A percentile compares a stretch with the other conserved stretches of the same genome.
Evolutionary conservation across 2,888 invertebrate genomes (phyloP).

Genomic region (Pachliopta kotzebuea): DNA sequence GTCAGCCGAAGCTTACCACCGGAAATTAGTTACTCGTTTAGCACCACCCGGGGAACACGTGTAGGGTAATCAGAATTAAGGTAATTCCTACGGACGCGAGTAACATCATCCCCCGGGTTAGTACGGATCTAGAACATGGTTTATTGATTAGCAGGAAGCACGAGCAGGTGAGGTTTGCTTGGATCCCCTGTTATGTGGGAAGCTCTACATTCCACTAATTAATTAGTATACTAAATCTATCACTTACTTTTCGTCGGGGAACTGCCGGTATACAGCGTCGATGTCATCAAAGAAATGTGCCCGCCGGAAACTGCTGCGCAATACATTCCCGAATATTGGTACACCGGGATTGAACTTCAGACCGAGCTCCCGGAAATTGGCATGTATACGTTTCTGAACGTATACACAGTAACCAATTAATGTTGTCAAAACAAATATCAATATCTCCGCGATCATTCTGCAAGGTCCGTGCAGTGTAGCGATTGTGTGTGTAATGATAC

Average conservation of each 20-base stretch:
- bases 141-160: no score
- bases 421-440: constrained; percentile 49
- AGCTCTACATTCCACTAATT: no score
- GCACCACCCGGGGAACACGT: no score
- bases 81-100: no score
- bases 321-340: constrained; percentile 60
- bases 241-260: constrained; percentile 57
- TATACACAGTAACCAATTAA: constrained; percentile 47
- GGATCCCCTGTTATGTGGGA: no score
- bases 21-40: no score
- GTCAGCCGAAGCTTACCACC: no score
- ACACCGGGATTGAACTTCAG: constrained; percentile 53
- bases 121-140: no score
- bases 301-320: constrained; percentile 41
- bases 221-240: not conserved
- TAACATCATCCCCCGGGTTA: no score
- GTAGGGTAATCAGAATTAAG: no score
- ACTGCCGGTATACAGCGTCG: constrained; percentile 50
- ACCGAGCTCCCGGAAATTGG: constrained; percentile 46
- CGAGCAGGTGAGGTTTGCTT: no score
- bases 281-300: constrained; percentile 53
- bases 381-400: constrained; percentile 44
- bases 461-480: not conserved
- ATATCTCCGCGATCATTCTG: constrained; percentile 56
- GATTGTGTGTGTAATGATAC: not conserved